Conservation (phyloP, 1,140 invertebrate genomes). For the Periplaneta americana region DNA sequence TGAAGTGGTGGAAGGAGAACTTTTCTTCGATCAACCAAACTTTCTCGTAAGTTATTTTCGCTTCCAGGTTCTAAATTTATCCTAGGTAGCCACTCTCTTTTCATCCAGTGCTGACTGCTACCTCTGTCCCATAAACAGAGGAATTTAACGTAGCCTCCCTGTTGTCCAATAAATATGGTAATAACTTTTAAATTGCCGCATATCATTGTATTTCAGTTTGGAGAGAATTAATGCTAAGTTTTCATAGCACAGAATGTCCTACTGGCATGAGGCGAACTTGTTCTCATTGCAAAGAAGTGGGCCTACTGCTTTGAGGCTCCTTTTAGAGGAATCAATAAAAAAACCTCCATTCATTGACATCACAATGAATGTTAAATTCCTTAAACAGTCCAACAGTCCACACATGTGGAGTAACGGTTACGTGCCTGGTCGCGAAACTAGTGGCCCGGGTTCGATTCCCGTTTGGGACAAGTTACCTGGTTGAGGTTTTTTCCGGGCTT, state of each 20-base stretch:
- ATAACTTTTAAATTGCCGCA: slow-evolving; percentile 29
- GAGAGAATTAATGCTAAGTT: slow-evolving; percentile 22
- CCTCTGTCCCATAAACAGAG: slow-evolving; percentile 29
- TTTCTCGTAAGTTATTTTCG: too few species aligned
- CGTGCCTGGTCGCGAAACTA: too few species aligned
- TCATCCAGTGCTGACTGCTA: slow-evolving; percentile 23
- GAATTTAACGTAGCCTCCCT: slow-evolving; percentile 34
- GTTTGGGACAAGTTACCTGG: too few species aligned
- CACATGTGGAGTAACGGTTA: too few species aligned
- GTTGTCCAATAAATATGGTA: slow-evolving; percentile 27
- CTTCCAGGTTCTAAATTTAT: too few species aligned
- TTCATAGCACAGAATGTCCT: slow-evolving; percentile 21
- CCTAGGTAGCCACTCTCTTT: neutral
- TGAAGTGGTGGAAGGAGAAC: slow-evolving; percentile 28
- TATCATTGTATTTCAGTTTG: slow-evolving; percentile 19
- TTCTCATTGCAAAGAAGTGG: too few species aligned
- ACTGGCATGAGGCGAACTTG: slow-evolving; percentile 30
- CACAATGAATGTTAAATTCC: too few species aligned
- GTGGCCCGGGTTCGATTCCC: too few species aligned
- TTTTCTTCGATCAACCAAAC: neutral
- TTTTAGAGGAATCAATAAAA: slow-evolving; percentile 32
- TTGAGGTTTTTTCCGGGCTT: too few species aligned
- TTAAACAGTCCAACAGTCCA: too few species aligned
- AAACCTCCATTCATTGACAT: slow-evolving; percentile 23
- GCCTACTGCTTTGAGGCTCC: slow-evolving; percentile 33